A percentile compares a stretch with the other conserved stretches of the same genome.
Evolutionary conservation across 1,140 invertebrate genomes (phyloP).

Genomic region (Drosophila hydei): DNA sequence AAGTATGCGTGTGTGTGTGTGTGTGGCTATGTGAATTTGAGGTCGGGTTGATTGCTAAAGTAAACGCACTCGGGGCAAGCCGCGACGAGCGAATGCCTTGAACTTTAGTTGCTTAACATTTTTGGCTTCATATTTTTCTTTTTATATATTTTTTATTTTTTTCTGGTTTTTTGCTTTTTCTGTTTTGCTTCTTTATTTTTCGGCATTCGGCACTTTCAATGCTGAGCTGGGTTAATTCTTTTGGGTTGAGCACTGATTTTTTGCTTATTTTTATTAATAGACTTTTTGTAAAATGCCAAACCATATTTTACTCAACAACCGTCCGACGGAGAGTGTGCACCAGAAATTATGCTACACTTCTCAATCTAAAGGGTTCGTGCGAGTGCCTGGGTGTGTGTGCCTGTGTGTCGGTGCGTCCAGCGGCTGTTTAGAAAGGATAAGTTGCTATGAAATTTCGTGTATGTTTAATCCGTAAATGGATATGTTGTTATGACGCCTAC

Average conservation of each 20-base stretch:
- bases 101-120: constrained; percentile 71
- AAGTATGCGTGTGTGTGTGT: constrained; percentile 2
- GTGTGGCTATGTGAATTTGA: constrained; percentile 65
- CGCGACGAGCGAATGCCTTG: constrained; percentile 64
- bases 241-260: constrained; percentile 57
- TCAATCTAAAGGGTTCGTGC: constrained; percentile 47
- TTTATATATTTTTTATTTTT: constrained; percentile 34
- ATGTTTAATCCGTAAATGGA: constrained; percentile 80
- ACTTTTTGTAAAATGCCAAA: constrained; percentile 71
- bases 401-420: constrained; percentile 43
- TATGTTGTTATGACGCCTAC: constrained; percentile 61
- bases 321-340: constrained; percentile 59
- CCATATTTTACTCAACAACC: constrained; percentile 57
- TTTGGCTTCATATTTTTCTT: constrained; percentile 58
- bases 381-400: constrained; percentile 1
- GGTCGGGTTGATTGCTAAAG: constrained; percentile 82
- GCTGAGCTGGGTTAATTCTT: constrained; percentile 67
- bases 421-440: constrained; percentile 78
- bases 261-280: constrained; percentile 71
- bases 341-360: constrained; percentile 71
- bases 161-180: constrained; percentile 18
- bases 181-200: constrained; percentile 41
- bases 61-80: constrained; percentile 75
- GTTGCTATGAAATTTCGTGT: constrained; percentile 66
- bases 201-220: constrained; percentile 29